These are phyloP conservation scores for Amniataba percoides DNA, from an alignment of 2,797 vertebrate species.

Conservation along the genomic window DNA sequence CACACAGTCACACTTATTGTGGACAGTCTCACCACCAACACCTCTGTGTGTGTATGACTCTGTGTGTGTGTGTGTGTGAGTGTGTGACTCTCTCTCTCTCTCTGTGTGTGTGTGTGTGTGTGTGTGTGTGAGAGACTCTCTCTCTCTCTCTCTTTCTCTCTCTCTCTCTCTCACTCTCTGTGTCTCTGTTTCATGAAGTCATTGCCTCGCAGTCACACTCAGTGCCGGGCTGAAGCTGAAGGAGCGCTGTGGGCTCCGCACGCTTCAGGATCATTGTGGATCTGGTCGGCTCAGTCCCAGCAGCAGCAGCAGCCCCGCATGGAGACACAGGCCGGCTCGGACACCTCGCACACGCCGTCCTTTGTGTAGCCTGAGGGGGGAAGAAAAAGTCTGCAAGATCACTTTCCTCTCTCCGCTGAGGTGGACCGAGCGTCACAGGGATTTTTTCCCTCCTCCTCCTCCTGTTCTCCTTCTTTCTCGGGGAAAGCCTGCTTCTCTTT, in stretches of 20 bases:
- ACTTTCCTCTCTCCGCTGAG: slow-evolving; percentile 68
- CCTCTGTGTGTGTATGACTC: too few species aligned
- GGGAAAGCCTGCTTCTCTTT: slow-evolving; percentile 34
- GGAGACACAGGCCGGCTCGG: slow-evolving; percentile 58
- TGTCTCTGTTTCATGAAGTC: slow-evolving; percentile 37
- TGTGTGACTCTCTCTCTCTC: slow-evolving; percentile 6
- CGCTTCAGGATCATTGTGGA: slow-evolving; percentile 43
- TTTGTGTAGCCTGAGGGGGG: slow-evolving; percentile 42
- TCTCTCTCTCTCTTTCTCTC: slow-evolving; percentile 20
- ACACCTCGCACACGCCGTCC: slow-evolving; percentile 61
- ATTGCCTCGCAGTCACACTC: slow-evolving; percentile 49
- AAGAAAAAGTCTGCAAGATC: slow-evolving; percentile 65
- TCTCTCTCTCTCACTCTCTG: slow-evolving; percentile 24
- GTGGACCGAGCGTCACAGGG: slow-evolving; percentile 62
- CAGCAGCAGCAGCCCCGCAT: slow-evolving; percentile 66
- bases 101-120: background rate
- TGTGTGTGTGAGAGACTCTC: background rate
- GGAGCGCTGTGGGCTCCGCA: slow-evolving; percentile 64
- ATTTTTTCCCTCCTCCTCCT: slow-evolving; percentile 29
- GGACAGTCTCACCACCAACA: background rate
- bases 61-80: too few species aligned
- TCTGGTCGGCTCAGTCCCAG: slow-evolving; percentile 39
- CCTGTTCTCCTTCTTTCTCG: slow-evolving; percentile 24
- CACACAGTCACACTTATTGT: background rate
- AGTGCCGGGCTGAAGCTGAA: slow-evolving; percentile 53